These are phyloP conservation scores for Drosophila borealis DNA, from an alignment of 2,888 invertebrate genomes.

Conservation along the genomic window DNA sequence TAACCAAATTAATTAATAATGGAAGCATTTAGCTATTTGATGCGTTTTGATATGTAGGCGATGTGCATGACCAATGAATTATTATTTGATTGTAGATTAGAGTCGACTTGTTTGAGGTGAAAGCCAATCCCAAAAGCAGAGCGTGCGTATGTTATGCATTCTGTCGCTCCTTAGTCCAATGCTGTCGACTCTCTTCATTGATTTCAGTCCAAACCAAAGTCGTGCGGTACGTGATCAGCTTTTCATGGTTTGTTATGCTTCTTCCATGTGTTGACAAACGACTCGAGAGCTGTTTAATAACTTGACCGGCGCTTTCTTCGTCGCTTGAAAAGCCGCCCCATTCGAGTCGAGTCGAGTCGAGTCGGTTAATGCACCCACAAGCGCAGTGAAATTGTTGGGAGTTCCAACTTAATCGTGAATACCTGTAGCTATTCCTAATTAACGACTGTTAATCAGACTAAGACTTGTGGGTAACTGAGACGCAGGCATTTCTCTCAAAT, in stretches of 20 bases:
- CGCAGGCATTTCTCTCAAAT: slow-evolving; percentile 37
- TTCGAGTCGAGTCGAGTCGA: slow-evolving; percentile 3
- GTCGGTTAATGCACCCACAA: slow-evolving; percentile 33
- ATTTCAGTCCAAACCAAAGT: not conserved
- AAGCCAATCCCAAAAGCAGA: slow-evolving; percentile 29
- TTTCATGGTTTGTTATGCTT: slow-evolving; percentile 25
- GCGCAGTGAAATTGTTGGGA: slow-evolving; percentile 22
- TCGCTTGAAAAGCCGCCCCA: slow-evolving; percentile 35
- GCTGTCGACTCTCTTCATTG: not conserved
- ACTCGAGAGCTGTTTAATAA: slow-evolving; percentile 43
- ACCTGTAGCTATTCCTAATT: slow-evolving; percentile 11
- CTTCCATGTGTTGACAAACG: slow-evolving; percentile 64
- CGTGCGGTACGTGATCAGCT: slow-evolving; percentile 32
- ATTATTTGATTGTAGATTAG: not conserved
- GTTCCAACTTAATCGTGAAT: not conserved
- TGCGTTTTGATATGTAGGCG: too few species aligned
- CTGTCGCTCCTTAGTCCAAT: slow-evolving; percentile 3
- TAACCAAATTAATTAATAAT: too few species aligned
- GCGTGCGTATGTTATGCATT: slow-evolving; percentile 10
- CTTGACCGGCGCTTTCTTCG: slow-evolving; percentile 57
- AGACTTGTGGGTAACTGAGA: slow-evolving; percentile 39
- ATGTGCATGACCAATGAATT: too few species aligned
- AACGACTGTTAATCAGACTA: slow-evolving; percentile 64
- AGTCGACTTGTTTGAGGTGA: slow-evolving; percentile 26
- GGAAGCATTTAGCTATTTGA: too few species aligned